Percentiles rank a stretch among this genome's conserved stretches.
phyloP scores from a whole-genome alignment of 2,113 vertebrate genomes.

The Corythaixoides concolor region DNA sequence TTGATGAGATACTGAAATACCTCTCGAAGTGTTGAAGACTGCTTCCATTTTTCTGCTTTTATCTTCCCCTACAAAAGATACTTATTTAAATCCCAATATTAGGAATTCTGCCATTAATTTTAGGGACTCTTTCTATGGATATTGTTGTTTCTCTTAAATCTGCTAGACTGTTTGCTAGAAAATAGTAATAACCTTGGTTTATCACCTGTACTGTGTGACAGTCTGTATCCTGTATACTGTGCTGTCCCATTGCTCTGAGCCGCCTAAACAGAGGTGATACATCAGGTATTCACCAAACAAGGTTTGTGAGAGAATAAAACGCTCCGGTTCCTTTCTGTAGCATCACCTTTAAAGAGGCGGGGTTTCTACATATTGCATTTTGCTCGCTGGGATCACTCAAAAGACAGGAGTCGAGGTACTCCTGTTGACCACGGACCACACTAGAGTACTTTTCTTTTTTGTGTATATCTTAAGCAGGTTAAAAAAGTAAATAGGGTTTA shows the following conservation, averaged over 20 bases:
- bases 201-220: not conserved
- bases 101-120: not conserved
- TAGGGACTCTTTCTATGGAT: not conserved
- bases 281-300: not conserved
- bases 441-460: not conserved
- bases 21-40: not conserved
- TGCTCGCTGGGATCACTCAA: not conserved
- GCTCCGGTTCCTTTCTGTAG: not conserved
- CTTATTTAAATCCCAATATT: not conserved
- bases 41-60: not conserved
- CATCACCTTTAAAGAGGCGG: not conserved
- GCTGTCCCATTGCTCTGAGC: not conserved
- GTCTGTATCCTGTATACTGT: not conserved
- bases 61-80: not conserved
- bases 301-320: fast-evolving
- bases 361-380: not conserved
- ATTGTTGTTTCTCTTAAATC: not conserved
- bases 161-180: not conserved
- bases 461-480: not conserved
- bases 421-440: not conserved
- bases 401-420: not conserved
- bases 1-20: not conserved
- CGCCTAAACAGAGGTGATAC: not conserved
- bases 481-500: not conserved
- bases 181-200: not conserved